A percentile compares a stretch with the other conserved stretches of the same genome.
Conservation (phyloP, 1,140 invertebrate genomes). For the Rhopalosiphum maidis region DNA sequence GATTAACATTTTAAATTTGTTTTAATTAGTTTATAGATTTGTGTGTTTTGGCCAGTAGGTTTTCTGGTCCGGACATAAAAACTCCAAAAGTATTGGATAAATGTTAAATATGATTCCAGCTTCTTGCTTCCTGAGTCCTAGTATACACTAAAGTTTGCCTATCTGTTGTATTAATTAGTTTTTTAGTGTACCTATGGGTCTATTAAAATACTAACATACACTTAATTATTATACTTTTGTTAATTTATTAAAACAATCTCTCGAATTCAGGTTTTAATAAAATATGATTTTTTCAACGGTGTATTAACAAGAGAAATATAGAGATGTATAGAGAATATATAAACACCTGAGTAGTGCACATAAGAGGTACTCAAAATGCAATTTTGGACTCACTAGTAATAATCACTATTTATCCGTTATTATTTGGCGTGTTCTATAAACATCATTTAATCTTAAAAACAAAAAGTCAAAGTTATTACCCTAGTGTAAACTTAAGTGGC, state of each 20-base stretch:
- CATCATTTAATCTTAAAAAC: constrained; percentile 46
- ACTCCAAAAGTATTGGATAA: neutral
- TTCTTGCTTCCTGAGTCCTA: neutral
- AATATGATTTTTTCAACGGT: neutral
- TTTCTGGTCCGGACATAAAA: neutral
- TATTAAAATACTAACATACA: neutral
- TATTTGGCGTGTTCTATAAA: constrained; percentile 37
- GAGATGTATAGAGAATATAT: neutral
- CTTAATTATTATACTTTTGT: rapidly evolving
- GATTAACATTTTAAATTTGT: neutral
- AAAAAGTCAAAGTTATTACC: constrained; percentile 44
- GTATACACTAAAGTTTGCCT: neutral
- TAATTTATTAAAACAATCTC: neutral
- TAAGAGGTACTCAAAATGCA: neutral
- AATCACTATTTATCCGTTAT: constrained; percentile 4
- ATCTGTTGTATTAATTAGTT: neutral
- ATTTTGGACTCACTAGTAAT: neutral
- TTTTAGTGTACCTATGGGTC: neutral
- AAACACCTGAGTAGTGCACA: neutral
- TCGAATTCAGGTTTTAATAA: neutral
- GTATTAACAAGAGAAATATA: neutral
- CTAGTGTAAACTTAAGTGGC: constrained; percentile 52
- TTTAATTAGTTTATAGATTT: neutral
- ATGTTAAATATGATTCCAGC: neutral
- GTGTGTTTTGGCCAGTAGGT: neutral